A percentile compares a stretch with the other conserved stretches of the same genome.
phyloP scores from a whole-genome alignment of 2,113 vertebrate genomes.

The Oreochromis spilurus region DNA sequence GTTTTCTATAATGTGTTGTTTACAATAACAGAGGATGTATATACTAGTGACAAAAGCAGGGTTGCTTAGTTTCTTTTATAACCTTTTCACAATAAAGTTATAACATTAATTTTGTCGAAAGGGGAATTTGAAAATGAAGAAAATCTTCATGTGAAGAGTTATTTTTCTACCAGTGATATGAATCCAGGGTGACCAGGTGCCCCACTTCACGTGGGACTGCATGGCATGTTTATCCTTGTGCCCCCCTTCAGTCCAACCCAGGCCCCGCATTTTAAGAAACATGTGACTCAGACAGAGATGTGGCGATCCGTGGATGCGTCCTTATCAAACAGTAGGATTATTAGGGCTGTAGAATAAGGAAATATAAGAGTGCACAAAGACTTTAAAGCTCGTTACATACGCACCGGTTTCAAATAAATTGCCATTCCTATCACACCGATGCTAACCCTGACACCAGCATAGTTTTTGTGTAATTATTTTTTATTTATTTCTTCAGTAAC shows the following conservation, averaged over 20 bases:
- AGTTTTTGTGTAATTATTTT: not conserved
- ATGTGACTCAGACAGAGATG: not conserved
- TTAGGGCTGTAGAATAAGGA: not conserved
- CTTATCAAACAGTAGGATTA: not conserved
- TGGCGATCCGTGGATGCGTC: not conserved
- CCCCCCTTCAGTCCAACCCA: not conserved
- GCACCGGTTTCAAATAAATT: not conserved
- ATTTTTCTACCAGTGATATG: slow-evolving; percentile 7
- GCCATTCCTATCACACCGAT: not conserved
- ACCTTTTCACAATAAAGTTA: not conserved
- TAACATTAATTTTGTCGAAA: not conserved
- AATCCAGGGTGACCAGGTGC: not conserved
- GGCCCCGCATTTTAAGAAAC: not conserved
- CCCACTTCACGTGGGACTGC: not conserved
- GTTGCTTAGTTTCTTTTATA: not conserved
- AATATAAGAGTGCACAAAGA: not conserved
- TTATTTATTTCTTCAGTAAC: not conserved
- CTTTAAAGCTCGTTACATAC: not conserved
- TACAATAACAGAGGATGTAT: slow-evolving; percentile 21
- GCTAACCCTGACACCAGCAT: not conserved
- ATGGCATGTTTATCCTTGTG: no score
- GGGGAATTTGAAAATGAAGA: not conserved
- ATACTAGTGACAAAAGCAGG: slow-evolving; percentile 1
- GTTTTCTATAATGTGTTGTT: not conserved
- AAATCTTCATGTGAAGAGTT: not conserved